Conservation (phyloP, 1,140 invertebrate genomes). For the Planococcus citri region DNA sequence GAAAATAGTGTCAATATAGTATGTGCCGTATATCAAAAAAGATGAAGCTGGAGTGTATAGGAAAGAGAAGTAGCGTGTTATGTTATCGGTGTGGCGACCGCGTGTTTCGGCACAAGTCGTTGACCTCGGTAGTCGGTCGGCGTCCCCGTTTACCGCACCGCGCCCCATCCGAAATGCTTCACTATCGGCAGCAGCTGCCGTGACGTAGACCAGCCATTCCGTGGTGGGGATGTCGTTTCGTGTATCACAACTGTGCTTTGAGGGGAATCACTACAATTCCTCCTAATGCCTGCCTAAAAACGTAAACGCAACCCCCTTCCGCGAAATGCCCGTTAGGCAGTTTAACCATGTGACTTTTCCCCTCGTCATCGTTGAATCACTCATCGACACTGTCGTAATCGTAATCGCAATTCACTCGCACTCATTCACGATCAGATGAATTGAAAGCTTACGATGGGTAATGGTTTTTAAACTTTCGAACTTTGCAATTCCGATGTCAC, state of each 20-base stretch:
- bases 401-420: too few relatives aligned
- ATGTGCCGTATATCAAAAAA: constrained; percentile 1
- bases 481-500: too few relatives aligned
- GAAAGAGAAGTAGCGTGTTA: constrained; percentile 18
- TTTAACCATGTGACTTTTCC: neutral
- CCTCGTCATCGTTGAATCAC: too few relatives aligned
- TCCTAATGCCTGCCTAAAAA: too few relatives aligned
- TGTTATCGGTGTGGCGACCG: constrained; percentile 19
- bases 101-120: constrained; percentile 19
- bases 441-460: too few relatives aligned
- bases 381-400: too few relatives aligned
- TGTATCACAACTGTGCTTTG: too few relatives aligned
- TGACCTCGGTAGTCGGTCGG: constrained; percentile 17
- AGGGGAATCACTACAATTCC: constrained; percentile 6
- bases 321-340: constrained; percentile 12
- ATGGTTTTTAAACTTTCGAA: too few relatives aligned
- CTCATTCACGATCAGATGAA: too few relatives aligned
- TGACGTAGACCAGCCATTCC: constrained; percentile 10
- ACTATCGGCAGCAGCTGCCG: constrained; percentile 14
- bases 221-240: neutral
- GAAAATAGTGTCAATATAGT: neutral
- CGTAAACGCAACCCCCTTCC: constrained; percentile 1
- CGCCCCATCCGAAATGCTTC: neutral
- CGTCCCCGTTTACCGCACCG: neutral
- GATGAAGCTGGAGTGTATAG: constrained; percentile 11